Evolutionary conservation across 2,888 invertebrate species (phyloP).

Genomic region (Idaea aversata): DNA sequence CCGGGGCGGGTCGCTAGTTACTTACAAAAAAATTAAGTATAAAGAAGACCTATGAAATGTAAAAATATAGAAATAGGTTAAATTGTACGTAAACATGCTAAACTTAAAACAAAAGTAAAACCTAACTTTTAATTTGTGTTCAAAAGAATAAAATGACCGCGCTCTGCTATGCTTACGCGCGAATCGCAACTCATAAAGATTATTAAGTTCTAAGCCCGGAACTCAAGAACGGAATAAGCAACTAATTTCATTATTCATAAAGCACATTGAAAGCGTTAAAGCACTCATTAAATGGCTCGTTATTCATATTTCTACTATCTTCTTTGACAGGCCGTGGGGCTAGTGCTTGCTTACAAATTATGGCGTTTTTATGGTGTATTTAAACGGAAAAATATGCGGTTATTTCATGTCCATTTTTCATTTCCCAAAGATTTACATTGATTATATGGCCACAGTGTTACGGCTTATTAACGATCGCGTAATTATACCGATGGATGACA

Average conservation of each 20-base stretch:
- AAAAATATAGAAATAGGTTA: too few species aligned
- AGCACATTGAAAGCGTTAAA: slow-evolving; percentile 78
- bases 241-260: slow-evolving; percentile 80
- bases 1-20: too few species aligned
- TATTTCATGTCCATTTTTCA: slow-evolving; percentile 74
- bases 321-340: slow-evolving; percentile 66
- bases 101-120: too few species aligned
- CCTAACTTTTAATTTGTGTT: background rate
- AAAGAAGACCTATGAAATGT: too few species aligned
- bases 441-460: slow-evolving; percentile 71
- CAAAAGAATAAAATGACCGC: slow-evolving; percentile 38
- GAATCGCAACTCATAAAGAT: slow-evolving; percentile 62
- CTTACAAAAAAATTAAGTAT: too few species aligned
- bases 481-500: slow-evolving; percentile 65
- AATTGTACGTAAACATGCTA: too few species aligned
- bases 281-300: slow-evolving; percentile 74
- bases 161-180: slow-evolving; percentile 57
- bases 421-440: slow-evolving; percentile 70
- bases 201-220: slow-evolving; percentile 69
- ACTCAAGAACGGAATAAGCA: slow-evolving; percentile 74
- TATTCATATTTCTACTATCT: slow-evolving; percentile 75
- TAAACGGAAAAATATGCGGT: slow-evolving; percentile 69
- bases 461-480: slow-evolving; percentile 69
- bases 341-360: slow-evolving; percentile 70
- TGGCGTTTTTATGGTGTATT: slow-evolving; percentile 72